Percentiles rank a stretch among this genome's conserved stretches.
These are phyloP conservation scores for Nothocercus nigrocapillus DNA, from an alignment of 2,113 vertebrate species.

Conservation along the genomic window DNA sequence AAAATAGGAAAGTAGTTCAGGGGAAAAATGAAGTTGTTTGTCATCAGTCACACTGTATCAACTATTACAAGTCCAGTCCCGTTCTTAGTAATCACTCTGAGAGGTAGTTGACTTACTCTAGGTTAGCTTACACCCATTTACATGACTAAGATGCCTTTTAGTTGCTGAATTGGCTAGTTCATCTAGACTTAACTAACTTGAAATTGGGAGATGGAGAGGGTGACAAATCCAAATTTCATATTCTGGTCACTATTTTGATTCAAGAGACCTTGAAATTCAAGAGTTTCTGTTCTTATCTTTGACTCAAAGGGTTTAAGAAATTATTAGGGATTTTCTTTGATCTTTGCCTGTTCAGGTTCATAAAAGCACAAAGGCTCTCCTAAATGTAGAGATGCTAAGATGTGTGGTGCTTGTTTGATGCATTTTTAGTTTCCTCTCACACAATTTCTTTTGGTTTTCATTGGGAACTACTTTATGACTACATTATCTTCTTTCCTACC, in stretches of 20 bases:
- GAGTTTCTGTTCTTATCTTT: not conserved
- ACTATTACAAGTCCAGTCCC: not conserved
- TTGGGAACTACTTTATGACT: not conserved
- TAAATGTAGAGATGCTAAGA: not conserved
- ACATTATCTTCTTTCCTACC: not conserved
- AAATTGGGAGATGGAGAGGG: not conserved
- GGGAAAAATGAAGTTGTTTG: not conserved
- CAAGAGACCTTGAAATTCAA: not conserved
- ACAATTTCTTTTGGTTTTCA: not conserved
- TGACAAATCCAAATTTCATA: not conserved
- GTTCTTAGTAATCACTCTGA: not conserved
- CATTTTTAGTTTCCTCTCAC: not conserved
- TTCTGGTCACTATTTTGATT: not conserved
- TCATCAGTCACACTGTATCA: rapidly evolving
- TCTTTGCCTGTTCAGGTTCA: not conserved
- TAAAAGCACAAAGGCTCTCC: not conserved
- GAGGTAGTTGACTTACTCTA: not conserved
- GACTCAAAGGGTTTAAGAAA: not conserved
- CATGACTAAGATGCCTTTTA: not conserved
- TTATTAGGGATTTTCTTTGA: not conserved
- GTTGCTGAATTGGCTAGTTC: not conserved
- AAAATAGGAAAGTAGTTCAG: not conserved
- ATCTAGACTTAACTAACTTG: not conserved
- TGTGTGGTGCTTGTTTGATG: not conserved
- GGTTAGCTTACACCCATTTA: too few species aligned